Percentiles rank a stretch among this genome's conserved stretches.
phyloP scores from a whole-genome alignment of 2,797 vertebrate species.

The Pogoniulus pusillus region DNA sequence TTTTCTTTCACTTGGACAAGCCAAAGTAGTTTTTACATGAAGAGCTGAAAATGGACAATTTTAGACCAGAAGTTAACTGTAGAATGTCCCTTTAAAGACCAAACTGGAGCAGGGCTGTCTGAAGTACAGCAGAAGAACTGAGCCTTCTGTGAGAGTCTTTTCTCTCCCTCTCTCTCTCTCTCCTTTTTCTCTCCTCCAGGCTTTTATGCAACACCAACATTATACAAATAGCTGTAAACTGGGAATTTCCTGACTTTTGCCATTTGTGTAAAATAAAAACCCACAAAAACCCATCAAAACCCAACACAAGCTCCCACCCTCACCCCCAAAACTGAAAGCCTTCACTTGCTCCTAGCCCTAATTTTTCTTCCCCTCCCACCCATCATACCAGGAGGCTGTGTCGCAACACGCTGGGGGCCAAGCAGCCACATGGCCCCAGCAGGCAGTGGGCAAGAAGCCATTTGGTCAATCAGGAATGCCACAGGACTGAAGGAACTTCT shows the following conservation, averaged over 20 bases:
- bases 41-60: neutral
- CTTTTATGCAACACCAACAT: slow-evolving; percentile 24
- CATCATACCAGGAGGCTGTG: neutral
- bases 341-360: slow-evolving; percentile 14
- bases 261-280: neutral
- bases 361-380: neutral
- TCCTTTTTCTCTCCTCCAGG: neutral
- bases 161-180: neutral
- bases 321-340: neutral
- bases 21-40: neutral
- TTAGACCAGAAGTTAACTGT: neutral
- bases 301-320: no score
- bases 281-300: no score
- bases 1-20: neutral
- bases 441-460: slow-evolving; percentile 53
- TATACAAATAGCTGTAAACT: slow-evolving; percentile 53
- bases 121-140: neutral
- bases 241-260: slow-evolving; percentile 68
- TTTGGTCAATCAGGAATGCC: neutral
- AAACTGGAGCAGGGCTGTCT: neutral
- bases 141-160: slow-evolving; percentile 6
- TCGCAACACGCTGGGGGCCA: slow-evolving; percentile 1
- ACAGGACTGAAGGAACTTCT: slow-evolving; percentile 26
- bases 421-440: neutral
- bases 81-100: neutral